Evolutionary conservation across 2,797 vertebrate genomes (phyloP).

Genomic region (Lacerta bilineata): DNA sequence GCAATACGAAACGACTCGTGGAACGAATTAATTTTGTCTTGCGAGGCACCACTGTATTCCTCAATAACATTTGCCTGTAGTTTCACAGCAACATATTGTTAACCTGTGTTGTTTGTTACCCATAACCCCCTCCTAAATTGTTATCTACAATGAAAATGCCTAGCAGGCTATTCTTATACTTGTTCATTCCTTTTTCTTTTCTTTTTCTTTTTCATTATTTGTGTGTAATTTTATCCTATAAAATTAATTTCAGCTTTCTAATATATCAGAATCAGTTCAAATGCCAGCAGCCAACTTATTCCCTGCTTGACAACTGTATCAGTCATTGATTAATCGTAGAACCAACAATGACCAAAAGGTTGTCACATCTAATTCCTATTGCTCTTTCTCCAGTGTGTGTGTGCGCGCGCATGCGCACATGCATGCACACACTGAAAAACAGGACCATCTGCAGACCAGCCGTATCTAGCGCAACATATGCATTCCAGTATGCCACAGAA

Average conservation of each 20-base stretch:
- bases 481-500: neutral
- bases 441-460: neutral
- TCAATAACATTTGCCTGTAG: neutral
- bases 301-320: neutral
- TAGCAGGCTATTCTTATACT: slow-evolving; percentile 2
- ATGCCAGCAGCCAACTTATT: neutral
- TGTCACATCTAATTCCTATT: neutral
- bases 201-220: neutral
- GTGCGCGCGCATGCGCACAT: too few relatives aligned
- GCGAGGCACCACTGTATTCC: too few relatives aligned
- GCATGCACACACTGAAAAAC: neutral
- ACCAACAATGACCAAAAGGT: neutral
- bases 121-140: neutral
- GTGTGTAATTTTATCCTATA: neutral
- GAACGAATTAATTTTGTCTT: too few relatives aligned
- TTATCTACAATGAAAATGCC: neutral
- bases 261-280: neutral
- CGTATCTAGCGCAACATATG: neutral
- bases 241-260: neutral
- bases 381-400: neutral
- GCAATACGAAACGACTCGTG: too few relatives aligned
- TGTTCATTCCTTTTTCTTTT: neutral
- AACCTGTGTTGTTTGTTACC: neutral
- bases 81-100: neutral
- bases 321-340: neutral